Percentiles rank a stretch among this genome's conserved stretches.
These are phyloP conservation scores for Zeuzera pyrina DNA, from an alignment of 2,888 invertebrate species.

Conservation along the genomic window DNA sequence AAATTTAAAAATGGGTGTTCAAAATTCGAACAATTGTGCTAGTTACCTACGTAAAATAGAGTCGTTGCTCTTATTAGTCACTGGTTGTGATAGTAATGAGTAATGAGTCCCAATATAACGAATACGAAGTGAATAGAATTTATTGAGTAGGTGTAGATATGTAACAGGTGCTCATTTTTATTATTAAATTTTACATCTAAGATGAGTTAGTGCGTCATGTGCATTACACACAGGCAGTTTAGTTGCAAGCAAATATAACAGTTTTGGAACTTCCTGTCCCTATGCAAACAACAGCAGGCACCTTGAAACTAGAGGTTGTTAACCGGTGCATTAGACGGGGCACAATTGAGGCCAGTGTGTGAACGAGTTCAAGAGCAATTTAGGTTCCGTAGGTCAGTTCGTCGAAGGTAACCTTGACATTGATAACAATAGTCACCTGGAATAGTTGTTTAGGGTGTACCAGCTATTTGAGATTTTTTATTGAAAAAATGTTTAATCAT, in stretches of 20 bases:
- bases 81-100: too few relatives aligned
- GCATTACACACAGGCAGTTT: slow-evolving; percentile 8
- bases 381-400: slow-evolving; percentile 73
- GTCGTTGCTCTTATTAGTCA: too few relatives aligned
- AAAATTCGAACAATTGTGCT: too few relatives aligned
- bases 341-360: slow-evolving; percentile 72
- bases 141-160: too few relatives aligned
- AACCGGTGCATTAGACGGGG: slow-evolving; percentile 69
- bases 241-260: slow-evolving; percentile 23
- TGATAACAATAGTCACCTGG: slow-evolving; percentile 49
- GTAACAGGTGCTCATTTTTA: too few relatives aligned
- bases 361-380: slow-evolving; percentile 73
- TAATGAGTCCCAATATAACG: too few relatives aligned
- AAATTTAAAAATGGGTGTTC: too few relatives aligned
- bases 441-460: slow-evolving; percentile 9
- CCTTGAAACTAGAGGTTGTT: slow-evolving; percentile 71
- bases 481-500: too few relatives aligned
- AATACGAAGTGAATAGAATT: too few relatives aligned
- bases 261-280: slow-evolving; percentile 41
- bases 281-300: slow-evolving; percentile 58
- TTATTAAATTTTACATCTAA: too few relatives aligned
- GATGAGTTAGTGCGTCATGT: too few relatives aligned
- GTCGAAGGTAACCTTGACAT: slow-evolving; percentile 72
- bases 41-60: too few relatives aligned
- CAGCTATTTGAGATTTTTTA: not conserved